Base-by-base conservation (phyloP, 2,113 vertebrate genomes). In the Tenebrosternarchus preto region DNA sequence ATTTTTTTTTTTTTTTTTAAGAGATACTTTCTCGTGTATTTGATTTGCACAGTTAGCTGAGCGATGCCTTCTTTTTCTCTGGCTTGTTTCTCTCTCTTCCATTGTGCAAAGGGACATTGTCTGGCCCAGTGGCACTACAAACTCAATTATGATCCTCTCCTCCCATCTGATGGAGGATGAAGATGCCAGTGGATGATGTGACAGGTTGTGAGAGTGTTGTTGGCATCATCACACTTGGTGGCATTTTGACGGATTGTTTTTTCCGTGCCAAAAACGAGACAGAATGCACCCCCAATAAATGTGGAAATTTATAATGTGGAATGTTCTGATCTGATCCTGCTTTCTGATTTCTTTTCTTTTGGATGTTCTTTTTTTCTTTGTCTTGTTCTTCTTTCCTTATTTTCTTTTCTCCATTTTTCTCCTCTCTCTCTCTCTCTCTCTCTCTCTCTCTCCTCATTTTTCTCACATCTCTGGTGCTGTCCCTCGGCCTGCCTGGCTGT, bases 1-100 rank as follows among this genome's bases (percentile, higher is more conserved):
- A 89, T 86, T 91, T 83, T n/a, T n/a, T n/a, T n/a, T n/a, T n/a
- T n/a, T n/a, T n/a, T n/a, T n/a, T 84, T 78, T 63, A 67, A 78
- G 72, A 55, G 59, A 56, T 80, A 67, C 50, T 11, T 82, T 85
- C 74, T 75, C 63, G 60, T 81, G 80, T 84, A 25, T 87, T 71
- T 80, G 43, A 50, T 68, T 33, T 33, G 22, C 43, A 31, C 17
- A 22, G 46, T 74, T 74, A 20, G 27, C 61, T 59, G 31, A 61
- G 78, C 55, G 77, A 81, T 16, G 64, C 63, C 59, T 63, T 74
- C 82, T 27, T 76, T 33, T 80, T 20, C 24, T 74, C 59, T n/a
- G n/a, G n/a, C n/a, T 27, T 55, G 39, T 68, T 72, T 61, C 17
- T 74, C 50, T 70, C 31, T 73, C 50, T 24, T 22, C 43, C 19